Percentiles rank a stretch among this genome's conserved stretches.
These are phyloP conservation scores for Drosophila buzzatii DNA, from an alignment of 2,888 invertebrate species.

Conservation along the genomic window DNA sequence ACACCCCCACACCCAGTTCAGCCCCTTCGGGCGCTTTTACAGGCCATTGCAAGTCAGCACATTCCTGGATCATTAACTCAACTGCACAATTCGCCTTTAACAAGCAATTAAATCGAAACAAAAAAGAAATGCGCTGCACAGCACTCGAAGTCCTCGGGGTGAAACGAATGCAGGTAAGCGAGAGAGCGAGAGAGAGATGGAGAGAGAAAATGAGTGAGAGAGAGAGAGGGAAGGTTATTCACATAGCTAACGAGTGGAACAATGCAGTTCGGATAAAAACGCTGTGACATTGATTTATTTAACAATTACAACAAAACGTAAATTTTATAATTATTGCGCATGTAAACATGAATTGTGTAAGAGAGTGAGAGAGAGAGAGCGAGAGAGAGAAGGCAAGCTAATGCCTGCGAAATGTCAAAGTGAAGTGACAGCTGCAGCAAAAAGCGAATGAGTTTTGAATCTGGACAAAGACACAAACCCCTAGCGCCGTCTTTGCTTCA, in stretches of 20 bases:
- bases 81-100: slow-evolving; percentile 78
- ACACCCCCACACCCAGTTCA: neutral
- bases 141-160: slow-evolving; percentile 26
- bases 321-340: slow-evolving; percentile 81
- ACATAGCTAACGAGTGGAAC: slow-evolving; percentile 29
- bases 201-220: no score
- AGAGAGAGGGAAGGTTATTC: neutral
- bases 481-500: slow-evolving; percentile 76
- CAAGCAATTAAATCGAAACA: slow-evolving; percentile 82
- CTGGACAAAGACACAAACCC: slow-evolving; percentile 55
- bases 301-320: slow-evolving; percentile 77
- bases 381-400: slow-evolving; percentile 27
- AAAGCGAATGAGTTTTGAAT: slow-evolving; percentile 38
- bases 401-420: slow-evolving; percentile 72
- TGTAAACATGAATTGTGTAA: slow-evolving; percentile 68
- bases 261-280: slow-evolving; percentile 55
- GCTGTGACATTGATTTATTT: slow-evolving; percentile 78
- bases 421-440: slow-evolving; percentile 74
- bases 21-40: slow-evolving; percentile 28
- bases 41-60: slow-evolving; percentile 71
- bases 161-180: neutral
- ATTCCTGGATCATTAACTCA: slow-evolving; percentile 78
- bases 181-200: neutral
- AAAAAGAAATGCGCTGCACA: slow-evolving; percentile 44
- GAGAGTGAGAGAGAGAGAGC: neutral